A percentile compares a stretch with the other conserved stretches of the same genome.
Evolutionary conservation across 2,113 vertebrate species (phyloP).

Genomic region (Forbesichthys agassizii): DNA sequence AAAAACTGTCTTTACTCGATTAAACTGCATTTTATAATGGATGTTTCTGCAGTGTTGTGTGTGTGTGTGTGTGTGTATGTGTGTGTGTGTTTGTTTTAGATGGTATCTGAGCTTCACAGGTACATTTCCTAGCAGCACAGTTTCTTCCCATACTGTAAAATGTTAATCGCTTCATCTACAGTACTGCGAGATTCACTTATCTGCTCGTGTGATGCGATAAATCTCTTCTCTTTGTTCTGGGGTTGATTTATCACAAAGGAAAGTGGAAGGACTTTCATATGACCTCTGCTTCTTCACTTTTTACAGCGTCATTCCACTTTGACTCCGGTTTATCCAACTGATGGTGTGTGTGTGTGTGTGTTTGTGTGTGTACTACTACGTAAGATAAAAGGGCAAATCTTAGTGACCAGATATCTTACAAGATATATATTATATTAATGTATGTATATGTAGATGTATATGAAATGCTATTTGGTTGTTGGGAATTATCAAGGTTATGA

Average conservation of each 20-base stretch:
- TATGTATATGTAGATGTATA: too few species aligned
- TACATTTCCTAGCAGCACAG: neutral
- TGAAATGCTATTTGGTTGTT: too few species aligned
- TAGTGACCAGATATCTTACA: too few species aligned
- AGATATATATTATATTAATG: too few species aligned
- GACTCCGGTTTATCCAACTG: slow-evolving; percentile 41
- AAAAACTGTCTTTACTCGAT: neutral
- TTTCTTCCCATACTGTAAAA: slow-evolving; percentile 2
- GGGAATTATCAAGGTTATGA: neutral
- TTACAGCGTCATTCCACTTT: slow-evolving; percentile 29
- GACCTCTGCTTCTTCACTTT: slow-evolving; percentile 21
- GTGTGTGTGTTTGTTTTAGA: too few species aligned
- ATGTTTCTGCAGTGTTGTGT: neutral
- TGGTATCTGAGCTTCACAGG: neutral
- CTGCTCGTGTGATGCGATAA: neutral
- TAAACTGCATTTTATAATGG: neutral
- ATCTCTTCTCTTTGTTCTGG: neutral
- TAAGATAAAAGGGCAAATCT: slow-evolving; percentile 9
- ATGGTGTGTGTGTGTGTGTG: slow-evolving; percentile 15
- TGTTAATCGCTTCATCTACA: neutral
- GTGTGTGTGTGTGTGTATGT: neutral
- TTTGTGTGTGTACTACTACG: slow-evolving; percentile 22
- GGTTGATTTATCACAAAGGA: slow-evolving; percentile 31
- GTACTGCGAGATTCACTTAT: slow-evolving; percentile 3
- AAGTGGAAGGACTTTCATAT: slow-evolving; percentile 30